Evolutionary conservation across 1,140 invertebrate genomes (phyloP).

Genomic region (Caenorhabditis brenneri): DNA sequence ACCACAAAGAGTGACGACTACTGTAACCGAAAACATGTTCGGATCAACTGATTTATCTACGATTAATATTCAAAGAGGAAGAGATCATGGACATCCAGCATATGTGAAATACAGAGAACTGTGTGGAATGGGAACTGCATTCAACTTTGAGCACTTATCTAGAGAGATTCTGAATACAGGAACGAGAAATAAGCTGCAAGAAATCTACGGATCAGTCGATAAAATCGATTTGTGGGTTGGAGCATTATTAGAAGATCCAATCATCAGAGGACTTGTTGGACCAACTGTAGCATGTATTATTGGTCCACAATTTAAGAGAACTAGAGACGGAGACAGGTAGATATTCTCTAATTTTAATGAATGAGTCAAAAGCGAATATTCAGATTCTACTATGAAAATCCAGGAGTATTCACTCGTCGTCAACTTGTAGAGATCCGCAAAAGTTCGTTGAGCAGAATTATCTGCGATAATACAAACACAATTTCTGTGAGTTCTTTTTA

Average conservation of each 20-base stretch:
- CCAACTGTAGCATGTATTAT: conserved; percentile 90
- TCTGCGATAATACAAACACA: conserved; percentile 82
- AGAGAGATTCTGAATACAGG: conserved; percentile 65
- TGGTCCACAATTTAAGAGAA: conserved; percentile 84
- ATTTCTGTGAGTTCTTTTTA: conserved; percentile 71
- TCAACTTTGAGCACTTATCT: conserved; percentile 77
- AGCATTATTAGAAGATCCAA: conserved; percentile 67
- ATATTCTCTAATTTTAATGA: background rate
- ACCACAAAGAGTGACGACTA: conserved; percentile 66
- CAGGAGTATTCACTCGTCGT: conserved; percentile 79
- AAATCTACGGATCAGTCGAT: conserved; percentile 62
- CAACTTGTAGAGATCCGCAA: conserved; percentile 81
- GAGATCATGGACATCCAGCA: conserved; percentile 72
- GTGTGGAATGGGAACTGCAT: conserved; percentile 78
- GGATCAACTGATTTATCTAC: conserved; percentile 71
- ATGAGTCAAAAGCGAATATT: conserved; percentile 25
- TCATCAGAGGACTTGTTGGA: conserved; percentile 73
- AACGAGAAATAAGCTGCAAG: conserved; percentile 61
- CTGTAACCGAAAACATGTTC: conserved; percentile 71
- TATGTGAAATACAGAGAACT: conserved; percentile 82
- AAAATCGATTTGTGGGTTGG: conserved; percentile 69
- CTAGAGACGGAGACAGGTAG: conserved; percentile 76
- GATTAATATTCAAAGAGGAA: conserved; percentile 72
- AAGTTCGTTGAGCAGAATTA: conserved; percentile 77
- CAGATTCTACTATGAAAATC: conserved; percentile 90